Percentiles rank a stretch among this genome's conserved stretches.
phyloP scores from a whole-genome alignment of 2,113 vertebrate genomes.

The Limanda limanda region DNA sequence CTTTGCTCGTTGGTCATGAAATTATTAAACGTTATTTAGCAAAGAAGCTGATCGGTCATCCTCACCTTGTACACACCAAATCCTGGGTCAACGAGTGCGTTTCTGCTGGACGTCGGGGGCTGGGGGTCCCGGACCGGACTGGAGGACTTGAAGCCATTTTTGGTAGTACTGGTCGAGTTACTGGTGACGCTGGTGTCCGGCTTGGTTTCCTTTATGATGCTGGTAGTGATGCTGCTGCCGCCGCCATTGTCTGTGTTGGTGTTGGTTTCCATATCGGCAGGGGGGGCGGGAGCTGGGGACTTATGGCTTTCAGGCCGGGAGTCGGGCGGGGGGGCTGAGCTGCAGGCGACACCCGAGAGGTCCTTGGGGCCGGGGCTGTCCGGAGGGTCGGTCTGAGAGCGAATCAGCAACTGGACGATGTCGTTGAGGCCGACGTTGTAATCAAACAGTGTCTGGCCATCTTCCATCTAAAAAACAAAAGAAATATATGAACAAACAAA shows the following conservation, averaged over 20 bases:
- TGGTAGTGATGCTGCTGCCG: constrained; percentile 63
- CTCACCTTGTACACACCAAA: constrained; percentile 94
- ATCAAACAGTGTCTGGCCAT: constrained; percentile 98
- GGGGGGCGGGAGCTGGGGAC: constrained; percentile 54
- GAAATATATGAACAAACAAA: constrained; percentile 2
- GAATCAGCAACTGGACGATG: constrained; percentile 97
- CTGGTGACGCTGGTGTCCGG: constrained; percentile 59
- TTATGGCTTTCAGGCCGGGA: constrained; percentile 55
- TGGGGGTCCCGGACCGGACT: constrained; percentile 81
- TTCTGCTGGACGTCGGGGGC: constrained; percentile 89
- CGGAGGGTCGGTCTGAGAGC: constrained; percentile 89
- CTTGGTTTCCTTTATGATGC: constrained; percentile 59
- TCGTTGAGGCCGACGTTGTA: constrained; percentile 98
- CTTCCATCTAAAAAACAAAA: constrained; percentile 88
- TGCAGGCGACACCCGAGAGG: constrained; percentile 71
- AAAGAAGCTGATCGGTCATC: constrained; percentile 4
- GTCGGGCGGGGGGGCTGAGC: constrained; percentile 59
- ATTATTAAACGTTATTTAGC: not conserved
- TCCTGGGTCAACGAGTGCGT: constrained; percentile 89
- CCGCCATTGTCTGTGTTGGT: constrained; percentile 64
- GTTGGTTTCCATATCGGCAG: constrained; percentile 57
- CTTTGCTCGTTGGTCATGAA: not conserved
- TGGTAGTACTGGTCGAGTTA: constrained; percentile 81
- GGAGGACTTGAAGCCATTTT: constrained; percentile 84
- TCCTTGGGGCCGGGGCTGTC: constrained; percentile 85